Evolutionary conservation across 1,140 invertebrate species (phyloP), one percentile per base, ranked within the genome.

Genomic region (Pissodes strobi): DNA sequence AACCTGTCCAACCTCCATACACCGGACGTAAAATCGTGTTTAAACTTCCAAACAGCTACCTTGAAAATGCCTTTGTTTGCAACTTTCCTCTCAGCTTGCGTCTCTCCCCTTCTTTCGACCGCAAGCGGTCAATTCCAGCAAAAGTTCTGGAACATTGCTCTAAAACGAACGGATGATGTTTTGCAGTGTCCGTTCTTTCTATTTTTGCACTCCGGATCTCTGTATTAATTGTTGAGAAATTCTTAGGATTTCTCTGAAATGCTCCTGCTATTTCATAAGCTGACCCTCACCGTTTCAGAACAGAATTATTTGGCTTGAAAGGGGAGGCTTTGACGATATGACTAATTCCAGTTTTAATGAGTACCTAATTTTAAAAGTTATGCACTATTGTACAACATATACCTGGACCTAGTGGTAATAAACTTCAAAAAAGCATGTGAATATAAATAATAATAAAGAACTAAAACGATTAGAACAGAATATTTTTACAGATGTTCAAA

Each of bases 131-230:
- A 70, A 70, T 70, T 70, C 56, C 68, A 66, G 68, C 57, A 68
- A 72, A 72, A 72, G 70, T 72, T 72, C 58, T 27, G 63, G 59
- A 69, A 69, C 68, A 69, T 72, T 72, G 68, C 59, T 49, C n/a
- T 49, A 66, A 64, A 68, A 38, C 60, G 57, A 58, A 43, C 30
- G 56, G 37, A 46, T 39, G 34, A 57, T 39, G 39, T 51, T n/a
- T 53, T 48, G 30, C 19, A 45, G 37, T 52, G 56, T 23, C 48
- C 17, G 56, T 39, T 57, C 37, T 64, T 66, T 55, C 64, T 66
- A 66, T 59, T 66, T 66, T 66, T 66, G 45, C 39, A 34, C 53
- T 45, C 10, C 25, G 30, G 37, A 18, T 48, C 19, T 58, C 41
- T 48, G 30, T 48, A 48, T 58, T 58, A 58, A 58, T 58, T 46